Evolutionary conservation across 2,888 invertebrate species (phyloP).

Genomic region (Reticulitermes lucifugus): DNA sequence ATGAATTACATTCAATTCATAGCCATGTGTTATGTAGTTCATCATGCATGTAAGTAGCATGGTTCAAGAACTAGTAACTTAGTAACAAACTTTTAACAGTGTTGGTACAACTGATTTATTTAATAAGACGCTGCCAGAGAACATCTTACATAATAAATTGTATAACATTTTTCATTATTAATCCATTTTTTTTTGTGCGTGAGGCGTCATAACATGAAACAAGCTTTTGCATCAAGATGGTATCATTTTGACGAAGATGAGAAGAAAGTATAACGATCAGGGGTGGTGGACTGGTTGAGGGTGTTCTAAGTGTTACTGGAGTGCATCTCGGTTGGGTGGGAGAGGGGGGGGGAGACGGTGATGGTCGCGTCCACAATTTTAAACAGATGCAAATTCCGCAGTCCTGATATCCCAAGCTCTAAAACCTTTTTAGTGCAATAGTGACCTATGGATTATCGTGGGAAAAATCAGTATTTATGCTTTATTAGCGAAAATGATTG

Average conservation of each 20-base stretch:
- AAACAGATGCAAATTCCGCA: constrained; percentile 41
- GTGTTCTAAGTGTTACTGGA: constrained; percentile 5
- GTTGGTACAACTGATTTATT: constrained; percentile 18
- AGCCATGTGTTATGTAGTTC: no score
- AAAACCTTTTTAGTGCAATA: constrained; percentile 3
- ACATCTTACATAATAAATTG: constrained; percentile 12
- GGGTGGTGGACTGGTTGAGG: constrained; percentile 5
- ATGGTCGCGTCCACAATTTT: constrained; percentile 42
- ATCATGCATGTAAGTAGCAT: neutral
- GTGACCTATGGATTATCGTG: neutral
- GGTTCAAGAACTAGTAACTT: neutral
- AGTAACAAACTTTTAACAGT: neutral
- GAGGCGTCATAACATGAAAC: constrained; percentile 5
- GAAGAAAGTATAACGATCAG: constrained; percentile 34
- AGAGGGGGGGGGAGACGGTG: neutral
- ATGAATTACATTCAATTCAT: no score
- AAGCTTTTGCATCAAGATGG: constrained; percentile 37
- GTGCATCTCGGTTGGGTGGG: constrained; percentile 4
- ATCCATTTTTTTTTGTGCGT: constrained; percentile 20
- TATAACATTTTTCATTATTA: constrained; percentile 23
- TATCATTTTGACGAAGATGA: constrained; percentile 39
- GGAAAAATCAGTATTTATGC: no score
- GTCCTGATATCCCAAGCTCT: constrained; percentile 35
- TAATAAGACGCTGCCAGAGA: neutral
- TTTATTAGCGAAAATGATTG: no score